A percentile compares a stretch with the other conserved stretches of the same genome.
phyloP scores from a whole-genome alignment of 1,140 invertebrate species.

The Maconellicoccus hirsutus region DNA sequence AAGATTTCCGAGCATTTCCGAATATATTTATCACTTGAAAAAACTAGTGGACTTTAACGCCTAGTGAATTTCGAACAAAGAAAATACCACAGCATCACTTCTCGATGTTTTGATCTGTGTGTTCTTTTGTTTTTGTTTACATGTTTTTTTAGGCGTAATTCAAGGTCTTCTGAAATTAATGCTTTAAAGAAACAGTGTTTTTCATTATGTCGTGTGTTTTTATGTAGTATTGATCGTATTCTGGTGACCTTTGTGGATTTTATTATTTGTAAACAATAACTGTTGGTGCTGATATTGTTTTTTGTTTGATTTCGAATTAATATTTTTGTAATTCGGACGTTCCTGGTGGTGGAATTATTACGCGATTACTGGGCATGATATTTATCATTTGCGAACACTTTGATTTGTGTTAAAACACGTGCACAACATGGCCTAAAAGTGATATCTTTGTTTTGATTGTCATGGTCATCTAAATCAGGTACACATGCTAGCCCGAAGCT shows the following conservation, averaged over 20 bases:
- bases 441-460: slow-evolving; percentile 22
- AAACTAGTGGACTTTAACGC: too few relatives aligned
- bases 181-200: slow-evolving; percentile 12
- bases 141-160: slow-evolving; percentile 20
- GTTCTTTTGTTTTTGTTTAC: slow-evolving; percentile 20
- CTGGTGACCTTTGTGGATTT: slow-evolving; percentile 18
- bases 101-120: neutral
- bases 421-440: slow-evolving; percentile 16
- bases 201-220: slow-evolving; percentile 13
- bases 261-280: slow-evolving; percentile 22
- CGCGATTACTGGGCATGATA: neutral
- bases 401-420: slow-evolving; percentile 14
- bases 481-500: neutral
- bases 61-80: neutral
- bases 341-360: neutral
- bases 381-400: slow-evolving; percentile 6
- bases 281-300: slow-evolving; percentile 5
- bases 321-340: neutral
- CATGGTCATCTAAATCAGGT: slow-evolving; percentile 22
- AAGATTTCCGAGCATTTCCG: too few relatives aligned
- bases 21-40: too few relatives aligned
- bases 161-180: slow-evolving; percentile 22
- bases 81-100: neutral
- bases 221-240: slow-evolving; percentile 9
- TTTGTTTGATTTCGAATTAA: neutral